These are phyloP conservation scores for Apostichopus leukothele DNA, from an alignment of 53 echinoderm and acorn worm species.

Conservation along the genomic window DNA sequence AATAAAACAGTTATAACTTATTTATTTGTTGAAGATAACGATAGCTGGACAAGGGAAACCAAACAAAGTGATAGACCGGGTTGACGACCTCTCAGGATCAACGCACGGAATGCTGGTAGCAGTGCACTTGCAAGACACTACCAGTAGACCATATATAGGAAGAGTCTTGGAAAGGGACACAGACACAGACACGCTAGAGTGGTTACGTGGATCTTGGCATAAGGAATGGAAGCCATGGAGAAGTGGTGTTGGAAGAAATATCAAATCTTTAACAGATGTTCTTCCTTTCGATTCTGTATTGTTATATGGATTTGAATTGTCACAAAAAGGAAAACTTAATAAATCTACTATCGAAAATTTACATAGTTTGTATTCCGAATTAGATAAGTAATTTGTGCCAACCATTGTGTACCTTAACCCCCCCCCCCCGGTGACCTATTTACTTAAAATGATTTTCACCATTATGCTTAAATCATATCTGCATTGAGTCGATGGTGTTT, in stretches of 20 bases:
- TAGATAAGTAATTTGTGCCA: neutral
- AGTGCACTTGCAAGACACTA: neutral
- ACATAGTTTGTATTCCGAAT: neutral
- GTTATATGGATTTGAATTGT: neutral
- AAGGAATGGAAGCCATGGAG: neutral
- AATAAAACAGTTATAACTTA: neutral
- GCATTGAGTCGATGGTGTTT: too few relatives aligned
- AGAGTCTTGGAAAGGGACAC: neutral
- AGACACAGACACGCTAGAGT: neutral
- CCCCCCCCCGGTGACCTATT: too few relatives aligned
- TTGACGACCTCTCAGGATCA: neutral
- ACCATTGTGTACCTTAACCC: neutral
- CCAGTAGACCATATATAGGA: neutral
- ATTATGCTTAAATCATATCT: too few relatives aligned
- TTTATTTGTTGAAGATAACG: neutral
- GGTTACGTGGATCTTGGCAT: neutral
- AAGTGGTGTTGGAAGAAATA: neutral
- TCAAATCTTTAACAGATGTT: neutral
- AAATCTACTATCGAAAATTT: neutral
- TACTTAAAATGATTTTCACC: too few relatives aligned
- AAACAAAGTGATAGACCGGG: neutral
- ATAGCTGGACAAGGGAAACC: neutral
- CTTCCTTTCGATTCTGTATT: neutral
- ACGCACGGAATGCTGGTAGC: neutral
- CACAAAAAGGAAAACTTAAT: neutral